Conservation (phyloP, 1,140 invertebrate genomes). For the Bombus impatiens region DNA sequence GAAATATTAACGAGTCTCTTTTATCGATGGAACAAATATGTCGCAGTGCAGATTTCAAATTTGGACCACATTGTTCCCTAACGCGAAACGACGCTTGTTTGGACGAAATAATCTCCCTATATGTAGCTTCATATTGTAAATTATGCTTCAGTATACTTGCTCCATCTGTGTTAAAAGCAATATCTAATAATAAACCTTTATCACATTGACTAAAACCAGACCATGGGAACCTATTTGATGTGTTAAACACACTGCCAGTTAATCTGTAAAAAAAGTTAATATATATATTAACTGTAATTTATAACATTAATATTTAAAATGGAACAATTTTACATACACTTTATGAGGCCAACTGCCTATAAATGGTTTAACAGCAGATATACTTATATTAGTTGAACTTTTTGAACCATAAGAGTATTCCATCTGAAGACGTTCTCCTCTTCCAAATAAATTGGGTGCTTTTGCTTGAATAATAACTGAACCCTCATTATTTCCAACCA, state of each 20-base stretch:
- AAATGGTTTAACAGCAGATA: constrained; percentile 90
- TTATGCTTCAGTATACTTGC: constrained; percentile 86
- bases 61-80: constrained; percentile 91
- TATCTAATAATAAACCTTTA: constrained; percentile 86
- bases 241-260: constrained; percentile 87
- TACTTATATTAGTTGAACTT: constrained; percentile 87
- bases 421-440: constrained; percentile 89
- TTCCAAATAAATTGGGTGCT: constrained; percentile 91
- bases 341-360: constrained; percentile 78
- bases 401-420: constrained; percentile 90
- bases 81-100: constrained; percentile 89
- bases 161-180: constrained; percentile 85
- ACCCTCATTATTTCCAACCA: constrained; percentile 93
- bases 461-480: constrained; percentile 87
- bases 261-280: constrained; percentile 82
- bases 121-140: constrained; percentile 91
- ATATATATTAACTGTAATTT: not conserved
- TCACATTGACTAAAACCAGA: constrained; percentile 90
- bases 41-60: constrained; percentile 91
- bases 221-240: constrained; percentile 89
- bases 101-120: constrained; percentile 88
- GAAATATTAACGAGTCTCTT: constrained; percentile 91
- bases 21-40: constrained; percentile 91
- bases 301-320: constrained; percentile 13
- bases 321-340: constrained; percentile 68